phyloP scores from a whole-genome alignment of 2,113 vertebrate genomes.

The Oryzias melastigma region DNA sequence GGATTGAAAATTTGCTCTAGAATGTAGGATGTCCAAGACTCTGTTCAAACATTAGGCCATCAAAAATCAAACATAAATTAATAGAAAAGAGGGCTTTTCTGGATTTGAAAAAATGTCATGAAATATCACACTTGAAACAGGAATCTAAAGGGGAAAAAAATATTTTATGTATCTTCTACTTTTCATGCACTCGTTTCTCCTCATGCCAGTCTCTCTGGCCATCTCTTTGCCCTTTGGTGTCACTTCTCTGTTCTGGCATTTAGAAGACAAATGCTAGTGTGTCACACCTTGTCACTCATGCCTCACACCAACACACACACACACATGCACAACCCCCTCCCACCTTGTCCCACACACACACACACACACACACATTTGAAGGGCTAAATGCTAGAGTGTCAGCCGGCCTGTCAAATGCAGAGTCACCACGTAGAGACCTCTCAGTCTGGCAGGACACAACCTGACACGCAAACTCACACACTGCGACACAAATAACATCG shows the following conservation, averaged over 20 bases:
- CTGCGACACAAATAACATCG: conserved; percentile 9
- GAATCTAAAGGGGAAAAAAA: conserved; percentile 21
- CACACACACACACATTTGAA: neutral
- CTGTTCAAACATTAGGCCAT: no score
- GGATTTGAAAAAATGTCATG: conserved; percentile 32
- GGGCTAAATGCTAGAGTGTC: conserved; percentile 65
- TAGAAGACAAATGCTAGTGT: conserved; percentile 74
- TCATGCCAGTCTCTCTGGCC: conserved; percentile 1
- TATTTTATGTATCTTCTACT: conserved; percentile 12
- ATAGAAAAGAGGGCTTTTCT: conserved; percentile 8
- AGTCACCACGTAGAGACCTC: conserved; percentile 42
- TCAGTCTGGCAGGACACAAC: conserved; percentile 30
- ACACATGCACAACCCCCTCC: conserved; percentile 1
- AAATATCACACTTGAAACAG: conserved; percentile 35
- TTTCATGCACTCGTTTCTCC: conserved; percentile 2
- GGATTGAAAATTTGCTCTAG: no score
- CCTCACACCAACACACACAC: conserved; percentile 14
- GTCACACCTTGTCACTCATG: conserved; percentile 72
- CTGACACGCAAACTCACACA: conserved; percentile 4
- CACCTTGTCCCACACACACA: neutral
- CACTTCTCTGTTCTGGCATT: conserved; percentile 73
- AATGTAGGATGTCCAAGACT: no score
- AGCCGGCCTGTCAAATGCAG: conserved; percentile 60
- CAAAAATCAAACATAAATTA: conserved; percentile 18
- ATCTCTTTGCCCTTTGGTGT: conserved; percentile 67